These are phyloP conservation scores for Macaca mulatta DNA, from an alignment of 2,113 vertebrate species.

Conservation along the genomic window DNA sequence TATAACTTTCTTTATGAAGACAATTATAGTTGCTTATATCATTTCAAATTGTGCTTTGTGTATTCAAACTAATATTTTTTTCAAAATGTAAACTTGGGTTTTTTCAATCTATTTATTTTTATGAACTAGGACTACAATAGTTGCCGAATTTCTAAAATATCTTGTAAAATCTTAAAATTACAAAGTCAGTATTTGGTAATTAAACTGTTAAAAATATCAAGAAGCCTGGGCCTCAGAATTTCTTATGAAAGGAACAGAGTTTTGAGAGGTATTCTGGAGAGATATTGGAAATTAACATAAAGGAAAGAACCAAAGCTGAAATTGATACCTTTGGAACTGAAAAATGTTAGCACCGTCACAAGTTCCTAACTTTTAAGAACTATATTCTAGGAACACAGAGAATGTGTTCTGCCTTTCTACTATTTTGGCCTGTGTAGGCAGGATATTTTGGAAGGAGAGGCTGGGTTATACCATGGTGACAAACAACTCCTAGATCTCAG, in stretches of 20 bases:
- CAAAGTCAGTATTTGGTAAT: not conserved
- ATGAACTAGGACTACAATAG: not conserved
- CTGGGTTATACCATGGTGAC: not conserved
- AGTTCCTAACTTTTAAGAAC: slow-evolving; percentile 43
- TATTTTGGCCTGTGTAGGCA: not conserved
- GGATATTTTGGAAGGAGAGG: not conserved
- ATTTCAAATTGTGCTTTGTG: slow-evolving; percentile 29
- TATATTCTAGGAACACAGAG: not conserved
- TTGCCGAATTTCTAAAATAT: not conserved
- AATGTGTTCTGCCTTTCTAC: not conserved
- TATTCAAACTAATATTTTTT: slow-evolving; percentile 16
- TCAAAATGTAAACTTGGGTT: slow-evolving; percentile 1
- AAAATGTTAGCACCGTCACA: not conserved
- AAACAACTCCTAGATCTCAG: not conserved
- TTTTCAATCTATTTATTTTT: slow-evolving; percentile 1
- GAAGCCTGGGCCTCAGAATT: not conserved
- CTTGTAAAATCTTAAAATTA: not conserved
- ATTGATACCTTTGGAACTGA: not conserved
- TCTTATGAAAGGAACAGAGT: not conserved
- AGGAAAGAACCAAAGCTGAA: not conserved
- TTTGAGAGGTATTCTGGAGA: not conserved
- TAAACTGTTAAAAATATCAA: no score
- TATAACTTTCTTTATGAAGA: slow-evolving; percentile 20
- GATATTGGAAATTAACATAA: not conserved
- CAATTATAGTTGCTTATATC: slow-evolving; percentile 3